These are phyloP conservation scores for Melanophora roralis DNA, from an alignment of 2,888 invertebrate species.

Conservation along the genomic window DNA sequence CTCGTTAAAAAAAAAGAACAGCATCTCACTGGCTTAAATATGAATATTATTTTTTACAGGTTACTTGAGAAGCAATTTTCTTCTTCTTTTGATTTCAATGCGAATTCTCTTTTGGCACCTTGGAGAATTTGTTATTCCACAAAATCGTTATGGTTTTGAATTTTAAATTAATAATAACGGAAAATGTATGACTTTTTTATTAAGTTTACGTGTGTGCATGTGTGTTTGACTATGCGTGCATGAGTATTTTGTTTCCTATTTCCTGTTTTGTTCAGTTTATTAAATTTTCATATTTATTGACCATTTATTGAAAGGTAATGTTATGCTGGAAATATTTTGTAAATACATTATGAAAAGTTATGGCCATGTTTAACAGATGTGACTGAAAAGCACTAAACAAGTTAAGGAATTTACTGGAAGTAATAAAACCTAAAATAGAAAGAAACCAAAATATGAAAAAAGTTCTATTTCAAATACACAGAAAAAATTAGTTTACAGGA, in stretches of 20 bases:
- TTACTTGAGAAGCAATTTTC: conserved; percentile 53
- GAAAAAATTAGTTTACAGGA: no score
- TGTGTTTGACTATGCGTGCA: neutral
- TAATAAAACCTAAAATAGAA: neutral
- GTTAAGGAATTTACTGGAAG: neutral
- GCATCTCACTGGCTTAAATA: neutral
- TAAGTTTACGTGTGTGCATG: conserved; percentile 26
- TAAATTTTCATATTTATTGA: conserved; percentile 75
- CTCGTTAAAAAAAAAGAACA: conserved; percentile 69
- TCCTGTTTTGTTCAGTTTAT: conserved; percentile 68
- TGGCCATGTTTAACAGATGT: conserved; percentile 35
- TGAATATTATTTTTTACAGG: conserved; percentile 41
- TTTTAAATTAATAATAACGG: conserved; percentile 60
- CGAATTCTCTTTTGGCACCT: conserved; percentile 36
- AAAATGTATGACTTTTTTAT: conserved; percentile 45
- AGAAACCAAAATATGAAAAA: no score
- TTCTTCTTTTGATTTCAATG: neutral
- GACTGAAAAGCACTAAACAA: conserved; percentile 4
- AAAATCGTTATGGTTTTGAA: conserved; percentile 61
- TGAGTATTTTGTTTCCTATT: conserved; percentile 49
- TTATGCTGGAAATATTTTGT: neutral
- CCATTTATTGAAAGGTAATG: conserved; percentile 67
- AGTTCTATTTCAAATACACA: no score
- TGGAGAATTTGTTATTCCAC: conserved; percentile 56
- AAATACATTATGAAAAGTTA: conserved; percentile 44